A percentile compares a stretch with the other conserved stretches of the same genome.
Conservation (phyloP, 2,888 invertebrate genomes). For the Mactromeris polynyma region DNA sequence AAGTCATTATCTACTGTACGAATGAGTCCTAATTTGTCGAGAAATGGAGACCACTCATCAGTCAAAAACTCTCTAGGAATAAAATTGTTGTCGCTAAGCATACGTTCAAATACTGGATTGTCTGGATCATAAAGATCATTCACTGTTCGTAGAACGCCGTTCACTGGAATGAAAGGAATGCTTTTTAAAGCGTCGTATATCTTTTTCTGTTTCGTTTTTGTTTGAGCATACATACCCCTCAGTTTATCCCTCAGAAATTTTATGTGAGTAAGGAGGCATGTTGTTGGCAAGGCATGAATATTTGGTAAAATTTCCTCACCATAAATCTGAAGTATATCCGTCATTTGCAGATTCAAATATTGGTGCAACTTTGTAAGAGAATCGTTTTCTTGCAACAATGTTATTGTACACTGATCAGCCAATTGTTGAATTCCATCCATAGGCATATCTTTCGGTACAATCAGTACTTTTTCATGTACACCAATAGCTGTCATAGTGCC, state of each 20-base stretch:
- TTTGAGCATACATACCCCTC: not conserved
- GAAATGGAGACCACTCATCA: slow-evolving; percentile 3
- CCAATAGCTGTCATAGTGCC: slow-evolving; percentile 8
- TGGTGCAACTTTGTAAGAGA: not conserved
- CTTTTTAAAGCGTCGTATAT: not conserved
- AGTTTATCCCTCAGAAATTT: slow-evolving; percentile 28
- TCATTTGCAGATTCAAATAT: slow-evolving; percentile 16
- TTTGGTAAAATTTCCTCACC: slow-evolving; percentile 20
- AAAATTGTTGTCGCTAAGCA: slow-evolving; percentile 27
- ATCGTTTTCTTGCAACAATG: slow-evolving; percentile 17
- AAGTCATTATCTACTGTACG: not conserved
- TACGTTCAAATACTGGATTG: slow-evolving; percentile 29
- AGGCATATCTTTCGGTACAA: slow-evolving; percentile 32
- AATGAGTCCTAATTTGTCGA: not conserved
- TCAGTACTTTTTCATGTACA: not conserved
- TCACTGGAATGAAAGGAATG: not conserved
- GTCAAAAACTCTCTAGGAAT: not conserved
- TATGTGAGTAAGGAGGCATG: slow-evolving; percentile 20
- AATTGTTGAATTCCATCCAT: slow-evolving; percentile 25
- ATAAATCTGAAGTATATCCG: slow-evolving; percentile 26
- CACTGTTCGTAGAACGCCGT: not conserved
- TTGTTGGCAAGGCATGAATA: slow-evolving; percentile 9
- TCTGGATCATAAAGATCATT: slow-evolving; percentile 25
- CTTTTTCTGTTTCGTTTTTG: not conserved
- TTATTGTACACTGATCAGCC: slow-evolving; percentile 6